phyloP scores from a whole-genome alignment of 2,888 invertebrate genomes.

The Blera fallax region DNA sequence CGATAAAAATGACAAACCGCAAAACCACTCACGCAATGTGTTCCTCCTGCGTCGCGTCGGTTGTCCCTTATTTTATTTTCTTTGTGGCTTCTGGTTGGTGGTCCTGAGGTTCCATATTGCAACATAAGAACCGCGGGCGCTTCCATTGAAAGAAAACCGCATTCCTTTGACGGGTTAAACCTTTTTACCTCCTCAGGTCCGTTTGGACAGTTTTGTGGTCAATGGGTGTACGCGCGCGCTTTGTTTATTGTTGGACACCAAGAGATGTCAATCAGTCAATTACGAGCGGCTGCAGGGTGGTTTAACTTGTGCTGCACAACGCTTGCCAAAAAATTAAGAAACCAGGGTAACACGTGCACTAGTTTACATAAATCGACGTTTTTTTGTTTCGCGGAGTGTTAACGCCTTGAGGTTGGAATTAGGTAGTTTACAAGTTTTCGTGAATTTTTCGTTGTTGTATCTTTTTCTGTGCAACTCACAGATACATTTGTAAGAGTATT shows the following conservation, averaged over 20 bases:
- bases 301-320: background rate
- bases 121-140: background rate
- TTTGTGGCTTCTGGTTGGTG: constrained; percentile 50
- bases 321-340: constrained; percentile 42
- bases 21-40: constrained; percentile 63
- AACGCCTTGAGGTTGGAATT: constrained; percentile 52
- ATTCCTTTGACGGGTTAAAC: constrained; percentile 49
- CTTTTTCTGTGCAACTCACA: constrained; percentile 30
- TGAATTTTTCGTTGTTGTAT: background rate
- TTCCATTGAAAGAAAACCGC: constrained; percentile 47
- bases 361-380: constrained; percentile 44
- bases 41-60: background rate
- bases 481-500: no score
- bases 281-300: constrained; percentile 28
- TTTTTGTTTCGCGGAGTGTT: constrained; percentile 21
- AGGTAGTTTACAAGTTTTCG: constrained; percentile 3
- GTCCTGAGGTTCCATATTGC: constrained; percentile 32
- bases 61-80: constrained; percentile 28
- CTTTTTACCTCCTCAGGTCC: background rate
- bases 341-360: constrained; percentile 53
- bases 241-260: constrained; percentile 29
- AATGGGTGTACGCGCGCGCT: constrained; percentile 6
- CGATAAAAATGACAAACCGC: constrained; percentile 45
- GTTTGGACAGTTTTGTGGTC: constrained; percentile 51
- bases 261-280: constrained; percentile 69